phyloP scores from a whole-genome alignment of 2,113 vertebrate species.

The Nerophis ophidion region DNA sequence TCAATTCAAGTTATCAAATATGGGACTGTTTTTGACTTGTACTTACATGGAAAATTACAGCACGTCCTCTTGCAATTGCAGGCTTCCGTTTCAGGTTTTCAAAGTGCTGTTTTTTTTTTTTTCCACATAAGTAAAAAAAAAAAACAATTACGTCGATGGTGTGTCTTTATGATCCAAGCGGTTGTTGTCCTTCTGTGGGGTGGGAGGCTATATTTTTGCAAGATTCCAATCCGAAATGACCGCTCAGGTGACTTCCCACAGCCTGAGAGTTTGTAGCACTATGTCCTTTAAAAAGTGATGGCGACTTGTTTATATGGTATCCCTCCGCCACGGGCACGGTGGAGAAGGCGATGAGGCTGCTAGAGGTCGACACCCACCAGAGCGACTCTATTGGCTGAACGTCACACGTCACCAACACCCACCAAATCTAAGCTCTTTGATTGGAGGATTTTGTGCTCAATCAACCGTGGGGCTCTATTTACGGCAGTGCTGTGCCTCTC shows the following conservation, averaged over 20 bases:
- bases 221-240: slow-evolving; percentile 13
- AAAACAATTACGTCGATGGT: slow-evolving; percentile 20
- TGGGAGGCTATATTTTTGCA: slow-evolving; percentile 6
- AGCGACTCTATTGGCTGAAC: slow-evolving; percentile 45
- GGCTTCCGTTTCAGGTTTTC: slow-evolving; percentile 15
- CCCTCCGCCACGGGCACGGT: slow-evolving; percentile 68
- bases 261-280: slow-evolving; percentile 78
- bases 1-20: background rate
- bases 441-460: slow-evolving; percentile 44
- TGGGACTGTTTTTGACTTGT: background rate
- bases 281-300: slow-evolving; percentile 68
- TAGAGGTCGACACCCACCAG: slow-evolving; percentile 65
- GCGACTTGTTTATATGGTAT: slow-evolving; percentile 66
- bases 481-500: slow-evolving; percentile 60
- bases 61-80: slow-evolving; percentile 33
- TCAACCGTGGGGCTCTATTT: slow-evolving; percentile 50
- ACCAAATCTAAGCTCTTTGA: slow-evolving; percentile 1
- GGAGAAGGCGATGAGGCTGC: slow-evolving; percentile 70
- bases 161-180: slow-evolving; percentile 47
- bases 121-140: slow-evolving; percentile 25
- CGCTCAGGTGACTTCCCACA: slow-evolving; percentile 53
- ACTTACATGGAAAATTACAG: slow-evolving; percentile 63
- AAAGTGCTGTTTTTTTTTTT: background rate
- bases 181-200: slow-evolving; percentile 18
- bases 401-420: slow-evolving; percentile 34